Base-by-base conservation (phyloP, 2,888 invertebrate species). In the Pharmacophagus antenor region DNA sequence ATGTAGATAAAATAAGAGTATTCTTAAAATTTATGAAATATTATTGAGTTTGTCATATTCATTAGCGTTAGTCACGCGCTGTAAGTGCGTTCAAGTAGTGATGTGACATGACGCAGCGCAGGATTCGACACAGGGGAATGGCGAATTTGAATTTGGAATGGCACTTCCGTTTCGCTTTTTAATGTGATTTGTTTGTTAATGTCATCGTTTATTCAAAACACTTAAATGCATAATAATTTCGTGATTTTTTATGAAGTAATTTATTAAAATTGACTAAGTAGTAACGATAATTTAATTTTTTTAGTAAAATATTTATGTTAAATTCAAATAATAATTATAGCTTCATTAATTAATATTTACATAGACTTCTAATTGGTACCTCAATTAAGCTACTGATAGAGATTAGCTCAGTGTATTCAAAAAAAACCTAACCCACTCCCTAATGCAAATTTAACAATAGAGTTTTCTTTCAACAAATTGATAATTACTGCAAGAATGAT, bases 61-160 rank as follows among this genome's bases (percentile, higher is more conserved):
- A 61, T 61, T 61, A 56, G 61, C 56, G 61, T 80, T 75, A 73
- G 82, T 74, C 66, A 77, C 75, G 80, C 74, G 65, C 72, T 73
- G 79, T 73, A 75, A 79, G 77, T 76, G 81, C 82, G 79, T 72
- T 80, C 72, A 64, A 71, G 66, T 72, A 72, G 72, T 71, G 72
- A 65, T 71, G 73, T 70, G 73, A 74, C 72, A 67, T 67, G 69
- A 71, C 70, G 65, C 47, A 47, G 61, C 48, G 64, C 65, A 47
- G 64, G 62, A 74, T 73, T 76, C 71, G 77, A 70, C 68, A 74
- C 73, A 70, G 61, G 66, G 60, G 69, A 60, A 56, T 48, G 70
- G 70, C 67, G 70, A 67, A 67, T 74, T 74, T 71, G 67, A 74
- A 75, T 70, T 72, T 67, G 61, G 68, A 69, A 71, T 60, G 27